A percentile compares a stretch with the other conserved stretches of the same genome.
Evolutionary conservation across 2,113 vertebrate genomes (phyloP).

Genomic region (Istiophorus platypterus): DNA sequence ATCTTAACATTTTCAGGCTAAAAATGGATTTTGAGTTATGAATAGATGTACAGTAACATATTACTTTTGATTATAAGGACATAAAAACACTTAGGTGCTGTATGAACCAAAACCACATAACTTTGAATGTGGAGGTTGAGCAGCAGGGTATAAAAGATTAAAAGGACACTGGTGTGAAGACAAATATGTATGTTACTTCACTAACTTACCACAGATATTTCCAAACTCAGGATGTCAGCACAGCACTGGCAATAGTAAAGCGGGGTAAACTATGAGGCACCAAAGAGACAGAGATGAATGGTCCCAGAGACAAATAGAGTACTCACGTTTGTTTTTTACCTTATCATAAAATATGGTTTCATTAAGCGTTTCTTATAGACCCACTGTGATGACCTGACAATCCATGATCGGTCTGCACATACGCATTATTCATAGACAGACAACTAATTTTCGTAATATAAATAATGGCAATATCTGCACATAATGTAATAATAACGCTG

Average conservation of each 20-base stretch:
- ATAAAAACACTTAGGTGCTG: too few species aligned
- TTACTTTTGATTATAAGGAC: too few species aligned
- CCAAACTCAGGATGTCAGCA: background rate
- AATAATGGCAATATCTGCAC: conserved; percentile 60
- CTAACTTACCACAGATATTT: background rate
- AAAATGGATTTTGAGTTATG: too few species aligned
- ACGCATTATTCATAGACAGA: conserved; percentile 38
- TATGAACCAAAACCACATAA: background rate
- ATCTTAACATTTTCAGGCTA: too few species aligned
- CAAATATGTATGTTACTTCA: background rate
- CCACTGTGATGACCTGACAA: conserved; percentile 31
- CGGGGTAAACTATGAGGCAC: background rate
- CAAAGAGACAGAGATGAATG: background rate
- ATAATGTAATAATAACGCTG: conserved; percentile 73
- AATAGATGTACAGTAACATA: too few species aligned
- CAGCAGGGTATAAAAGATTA: background rate
- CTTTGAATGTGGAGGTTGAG: background rate
- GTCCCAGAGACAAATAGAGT: background rate
- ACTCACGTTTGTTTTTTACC: background rate
- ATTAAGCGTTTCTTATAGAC: conserved; percentile 22
- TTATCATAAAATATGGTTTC: conserved; percentile 26
- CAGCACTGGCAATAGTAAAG: background rate
- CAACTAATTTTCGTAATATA: conserved; percentile 53
- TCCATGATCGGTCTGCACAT: conserved; percentile 28
- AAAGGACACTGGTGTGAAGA: background rate